These are phyloP conservation scores for Scaptomyza parva DNA, from an alignment of 2,888 invertebrate genomes.

Conservation along the genomic window DNA sequence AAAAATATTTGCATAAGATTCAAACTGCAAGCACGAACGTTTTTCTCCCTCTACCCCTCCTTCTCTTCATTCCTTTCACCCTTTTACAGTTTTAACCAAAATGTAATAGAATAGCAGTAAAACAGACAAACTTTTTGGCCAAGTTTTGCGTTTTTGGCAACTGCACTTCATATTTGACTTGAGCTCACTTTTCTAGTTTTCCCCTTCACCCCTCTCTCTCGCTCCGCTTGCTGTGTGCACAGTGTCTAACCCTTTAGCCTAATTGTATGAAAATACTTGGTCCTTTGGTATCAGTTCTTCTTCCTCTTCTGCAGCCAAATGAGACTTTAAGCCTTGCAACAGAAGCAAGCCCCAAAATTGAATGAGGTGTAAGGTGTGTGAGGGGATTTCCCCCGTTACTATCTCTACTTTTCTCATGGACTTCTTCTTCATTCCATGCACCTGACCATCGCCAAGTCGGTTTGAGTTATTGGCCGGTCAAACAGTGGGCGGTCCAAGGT, in stretches of 20 bases:
- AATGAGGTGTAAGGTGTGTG: neutral
- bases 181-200: neutral
- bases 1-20: conserved; percentile 78
- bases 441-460: conserved; percentile 22
- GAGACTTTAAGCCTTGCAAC: conserved; percentile 52
- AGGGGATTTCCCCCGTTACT: neutral
- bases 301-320: conserved; percentile 34
- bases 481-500: conserved; percentile 43
- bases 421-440: neutral
- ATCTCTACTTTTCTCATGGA: neutral
- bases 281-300: conserved; percentile 46
- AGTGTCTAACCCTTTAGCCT: conserved; percentile 56
- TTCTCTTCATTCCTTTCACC: neutral
- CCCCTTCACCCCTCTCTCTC: neutral
- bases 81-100: conserved; percentile 42
- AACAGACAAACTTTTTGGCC: conserved; percentile 55
- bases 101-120: conserved; percentile 69
- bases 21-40: conserved; percentile 66
- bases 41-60: neutral
- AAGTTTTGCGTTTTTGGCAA: conserved; percentile 65
- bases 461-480: conserved; percentile 53
- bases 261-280: conserved; percentile 78
- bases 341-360: neutral
- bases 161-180: conserved; percentile 77
- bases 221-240: neutral